Base-by-base conservation (phyloP, 2,113 vertebrate genomes). In the Cryptoleucopteryx plumbea region DNA sequence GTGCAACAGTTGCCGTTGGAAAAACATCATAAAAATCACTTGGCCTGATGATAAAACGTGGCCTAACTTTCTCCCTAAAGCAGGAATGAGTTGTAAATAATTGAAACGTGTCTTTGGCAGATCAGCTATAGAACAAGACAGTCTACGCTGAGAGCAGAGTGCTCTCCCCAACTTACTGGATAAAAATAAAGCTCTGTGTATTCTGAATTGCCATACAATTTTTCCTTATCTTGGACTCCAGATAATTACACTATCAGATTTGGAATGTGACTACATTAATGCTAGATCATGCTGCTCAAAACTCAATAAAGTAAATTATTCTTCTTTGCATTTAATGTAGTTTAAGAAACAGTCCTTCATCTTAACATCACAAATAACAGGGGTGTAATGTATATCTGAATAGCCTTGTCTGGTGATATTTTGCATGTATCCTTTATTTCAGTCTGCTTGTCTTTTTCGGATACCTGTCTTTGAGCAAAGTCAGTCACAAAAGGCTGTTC, bases 251-350 rank as follows among this genome's bases (percentile, higher is more conserved):
- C 86, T 99, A 26, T 99, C 99, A 62, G 99, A 99, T 98, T 98
- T 99, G 95, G 99, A 99, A 97, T 99, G 99, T 96, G 99, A 99
- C 97, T 99, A 99, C 97, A 99, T 99, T 94, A 99, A 99, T 3
- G 99, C 99, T 31, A 97, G 99, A 96, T 98, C 99, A 6, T 99
- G 99, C 98, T 99, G 99, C 96, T 99, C 99, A 68, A 99, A 99
- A 95, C 98, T 99, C 56, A 99, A 99, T 97, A 99, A 99, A 99
- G 99, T 99, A 98, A 98, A 97, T 91, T 21, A 38, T 71, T 90
- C 26, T 65, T 90, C 78, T 95, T 86, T 92, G 67, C 25, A 17
- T 88, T 93, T 83, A 15, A 50, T 61, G 26, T 67, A 48, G 17
- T 66, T 95, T 48, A 77, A 93, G 50, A 27, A 83, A 43, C 20